Base-by-base conservation (phyloP, 2,797 vertebrate species). In the Menidia menidia region DNA sequence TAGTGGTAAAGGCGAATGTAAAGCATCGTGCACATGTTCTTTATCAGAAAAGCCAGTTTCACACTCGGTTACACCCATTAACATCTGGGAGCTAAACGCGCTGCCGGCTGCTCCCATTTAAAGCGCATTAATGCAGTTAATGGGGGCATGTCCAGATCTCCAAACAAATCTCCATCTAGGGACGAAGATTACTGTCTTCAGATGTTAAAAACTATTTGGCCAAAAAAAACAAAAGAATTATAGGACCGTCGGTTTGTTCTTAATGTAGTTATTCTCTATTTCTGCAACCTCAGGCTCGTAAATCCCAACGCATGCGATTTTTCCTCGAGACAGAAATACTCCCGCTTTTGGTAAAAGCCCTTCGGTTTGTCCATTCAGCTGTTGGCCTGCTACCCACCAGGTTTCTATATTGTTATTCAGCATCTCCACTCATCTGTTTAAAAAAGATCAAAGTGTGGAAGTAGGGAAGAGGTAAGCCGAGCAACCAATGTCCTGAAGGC, bases 341-440 rank as follows among this genome's bases (percentile, higher is more conserved):
- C 33, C 50, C 59, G 33, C 55, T 44, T 72, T 68, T 55, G 59
- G 54, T 64, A 47, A 9, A 15, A 64, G 44, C 48, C 54, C 64
- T 71, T 77, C 59, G 73, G 39, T 80, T 79, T 67, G 63, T 52
- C 75, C 61, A 43, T 64, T 79, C 64, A 47, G 41, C 59, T 5
- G 9, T 48, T 54, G 53, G 52, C 44, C 43, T 0, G 77, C 63
- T 62, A 68, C 80, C 87, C 86, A 88, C 79, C 83, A 55, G 75
- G 0, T 69, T 79, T 77, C 77, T 85, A 75, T 73, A 42, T 56
- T 80, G 75, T 88, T 86, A 87, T 85, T 91, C 87, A 78, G 68
- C 88, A 83, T 85, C 75, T 77, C 78, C 25, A 72, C 70, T 74
- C 76, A 92, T 92, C 78, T 93, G 92, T 83, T 70, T 62, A 59